Conservation (phyloP, 2,797 vertebrate species). For the Synanceia verrucosa region DNA sequence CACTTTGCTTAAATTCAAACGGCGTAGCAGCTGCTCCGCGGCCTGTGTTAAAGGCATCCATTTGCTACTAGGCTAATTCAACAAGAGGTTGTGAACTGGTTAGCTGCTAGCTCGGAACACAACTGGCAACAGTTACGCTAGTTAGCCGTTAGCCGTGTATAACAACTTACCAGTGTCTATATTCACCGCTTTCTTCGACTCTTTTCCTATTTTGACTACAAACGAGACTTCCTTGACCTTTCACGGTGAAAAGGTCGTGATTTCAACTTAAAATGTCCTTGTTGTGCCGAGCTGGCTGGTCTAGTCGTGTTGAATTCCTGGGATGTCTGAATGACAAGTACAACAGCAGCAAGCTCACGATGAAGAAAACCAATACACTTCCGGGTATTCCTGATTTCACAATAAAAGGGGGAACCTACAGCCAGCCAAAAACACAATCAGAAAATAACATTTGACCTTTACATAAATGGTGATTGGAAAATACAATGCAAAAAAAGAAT, state of each 20-base stretch:
- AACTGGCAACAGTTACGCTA: not conserved
- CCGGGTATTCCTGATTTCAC: conserved; percentile 24
- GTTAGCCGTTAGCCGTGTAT: conserved; percentile 8
- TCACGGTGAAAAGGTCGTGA: not conserved
- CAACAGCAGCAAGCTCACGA: conserved; percentile 28
- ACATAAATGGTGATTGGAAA: not conserved
- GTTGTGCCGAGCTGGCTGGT: conserved; percentile 35
- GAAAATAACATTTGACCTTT: not conserved
- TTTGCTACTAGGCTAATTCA: conserved; percentile 68
- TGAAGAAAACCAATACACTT: not conserved
- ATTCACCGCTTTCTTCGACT: conserved; percentile 7
- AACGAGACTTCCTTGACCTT: not conserved
- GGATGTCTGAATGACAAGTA: conserved; percentile 82
- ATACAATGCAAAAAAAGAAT: not conserved
- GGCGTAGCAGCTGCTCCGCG: conserved; percentile 31
- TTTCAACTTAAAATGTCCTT: conserved; percentile 25
- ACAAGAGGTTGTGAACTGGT: conserved; percentile 55
- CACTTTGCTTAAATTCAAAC: not conserved
- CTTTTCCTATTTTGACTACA: not conserved
- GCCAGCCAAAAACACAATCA: not conserved
- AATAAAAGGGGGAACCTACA: conserved; percentile 29
- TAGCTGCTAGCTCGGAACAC: conserved; percentile 40
- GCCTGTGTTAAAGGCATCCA: conserved; percentile 66
- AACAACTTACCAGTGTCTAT: conserved; percentile 53
- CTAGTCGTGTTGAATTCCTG: conserved; percentile 71